phyloP scores from a whole-genome alignment of 2,888 invertebrate genomes.

The Nymphalis c-album region DNA sequence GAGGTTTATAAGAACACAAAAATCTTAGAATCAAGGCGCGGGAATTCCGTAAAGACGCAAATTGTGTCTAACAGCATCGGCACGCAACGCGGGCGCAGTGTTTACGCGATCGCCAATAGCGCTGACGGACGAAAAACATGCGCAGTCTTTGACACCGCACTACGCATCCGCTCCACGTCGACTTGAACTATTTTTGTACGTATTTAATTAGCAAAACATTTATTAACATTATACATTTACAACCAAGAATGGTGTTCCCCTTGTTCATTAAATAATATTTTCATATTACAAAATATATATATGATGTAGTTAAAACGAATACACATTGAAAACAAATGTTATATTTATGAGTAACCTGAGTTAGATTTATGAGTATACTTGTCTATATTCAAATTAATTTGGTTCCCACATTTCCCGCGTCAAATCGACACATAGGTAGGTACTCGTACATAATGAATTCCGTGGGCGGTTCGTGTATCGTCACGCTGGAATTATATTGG shows the following conservation, averaged over 20 bases:
- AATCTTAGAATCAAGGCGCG: constrained; percentile 39
- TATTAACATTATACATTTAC: constrained; percentile 3
- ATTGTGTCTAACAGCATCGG: constrained; percentile 51
- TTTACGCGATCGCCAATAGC: constrained; percentile 66
- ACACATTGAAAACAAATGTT: neutral
- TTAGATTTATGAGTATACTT: too few species aligned
- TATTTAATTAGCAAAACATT: constrained; percentile 34
- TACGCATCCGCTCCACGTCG: constrained; percentile 53
- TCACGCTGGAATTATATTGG: constrained; percentile 41
- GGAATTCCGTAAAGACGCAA: constrained; percentile 66
- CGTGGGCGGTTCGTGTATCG: constrained; percentile 31
- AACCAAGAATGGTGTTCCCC: too few species aligned
- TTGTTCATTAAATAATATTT: too few species aligned
- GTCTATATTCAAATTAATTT: constrained; percentile 19
- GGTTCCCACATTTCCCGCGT: constrained; percentile 42
- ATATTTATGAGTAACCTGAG: neutral
- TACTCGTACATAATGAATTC: constrained; percentile 27
- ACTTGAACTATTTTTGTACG: constrained; percentile 60
- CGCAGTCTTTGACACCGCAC: constrained; percentile 71
- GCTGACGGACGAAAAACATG: constrained; percentile 71
- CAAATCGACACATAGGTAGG: constrained; percentile 18
- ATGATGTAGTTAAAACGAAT: neutral
- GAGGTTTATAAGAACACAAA: neutral
- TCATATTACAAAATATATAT: neutral
- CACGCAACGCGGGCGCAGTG: constrained; percentile 50